These are phyloP conservation scores for Xestia sexstrigata DNA, from an alignment of 2,888 invertebrate genomes.

Conservation along the genomic window DNA sequence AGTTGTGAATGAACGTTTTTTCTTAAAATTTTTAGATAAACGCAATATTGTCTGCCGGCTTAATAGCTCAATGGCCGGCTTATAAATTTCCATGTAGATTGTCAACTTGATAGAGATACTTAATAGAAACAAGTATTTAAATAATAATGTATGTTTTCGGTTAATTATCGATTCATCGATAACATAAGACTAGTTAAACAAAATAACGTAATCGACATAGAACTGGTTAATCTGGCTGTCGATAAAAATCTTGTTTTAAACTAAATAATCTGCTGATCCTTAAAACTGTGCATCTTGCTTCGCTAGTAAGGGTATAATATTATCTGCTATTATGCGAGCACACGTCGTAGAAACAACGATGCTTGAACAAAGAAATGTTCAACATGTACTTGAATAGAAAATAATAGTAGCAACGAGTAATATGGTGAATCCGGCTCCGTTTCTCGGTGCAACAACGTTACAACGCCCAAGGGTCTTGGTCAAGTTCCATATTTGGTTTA, in stretches of 20 bases:
- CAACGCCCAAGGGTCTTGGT: constrained; percentile 70
- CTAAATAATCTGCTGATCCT: constrained; percentile 1
- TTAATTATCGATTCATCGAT: constrained; percentile 1
- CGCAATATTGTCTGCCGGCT: not conserved
- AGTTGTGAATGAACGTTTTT: constrained; percentile 26
- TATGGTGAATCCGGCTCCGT: constrained; percentile 71
- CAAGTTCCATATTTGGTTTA: constrained; percentile 79
- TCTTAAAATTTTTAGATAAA: not conserved
- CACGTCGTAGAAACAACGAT: constrained; percentile 31
- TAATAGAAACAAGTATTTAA: not conserved
- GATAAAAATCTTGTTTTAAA: not conserved
- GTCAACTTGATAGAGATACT: not conserved
- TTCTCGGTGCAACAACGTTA: constrained; percentile 68
- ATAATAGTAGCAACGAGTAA: constrained; percentile 53
- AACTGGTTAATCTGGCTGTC: constrained; percentile 10
- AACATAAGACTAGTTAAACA: not conserved
- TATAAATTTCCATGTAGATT: constrained; percentile 5
- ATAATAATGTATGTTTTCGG: not conserved
- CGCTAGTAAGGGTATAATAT: constrained; percentile 14
- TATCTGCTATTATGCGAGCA: constrained; percentile 19
- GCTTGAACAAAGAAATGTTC: constrained; percentile 49
- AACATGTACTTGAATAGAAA: constrained; percentile 53
- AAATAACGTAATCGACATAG: not conserved
- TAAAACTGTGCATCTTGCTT: constrained; percentile 14
- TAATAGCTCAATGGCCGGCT: too few species aligned